These are phyloP conservation scores for Empidonax traillii DNA, from an alignment of 2,113 vertebrate species.

Conservation along the genomic window DNA sequence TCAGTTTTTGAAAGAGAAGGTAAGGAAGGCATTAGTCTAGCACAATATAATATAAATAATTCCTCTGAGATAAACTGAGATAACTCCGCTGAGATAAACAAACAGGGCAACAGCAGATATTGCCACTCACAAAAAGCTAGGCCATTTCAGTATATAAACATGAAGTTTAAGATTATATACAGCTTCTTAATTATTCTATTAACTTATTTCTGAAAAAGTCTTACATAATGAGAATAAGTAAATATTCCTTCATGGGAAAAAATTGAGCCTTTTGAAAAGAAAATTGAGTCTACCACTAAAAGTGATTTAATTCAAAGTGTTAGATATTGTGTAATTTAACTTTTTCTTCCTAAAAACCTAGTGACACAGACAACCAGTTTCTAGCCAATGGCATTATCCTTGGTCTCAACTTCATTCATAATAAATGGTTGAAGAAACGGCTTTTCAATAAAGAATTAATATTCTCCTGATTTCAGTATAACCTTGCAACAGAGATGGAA, in stretches of 20 bases:
- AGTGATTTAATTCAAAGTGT: background rate
- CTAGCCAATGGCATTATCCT: background rate
- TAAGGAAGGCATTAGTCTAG: background rate
- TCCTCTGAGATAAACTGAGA: background rate
- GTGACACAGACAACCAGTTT: background rate
- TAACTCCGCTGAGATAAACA: background rate
- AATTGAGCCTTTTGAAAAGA: background rate
- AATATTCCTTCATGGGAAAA: background rate
- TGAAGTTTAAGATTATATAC: background rate
- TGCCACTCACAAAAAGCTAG: background rate
- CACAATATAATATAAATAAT: background rate
- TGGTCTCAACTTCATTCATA: background rate
- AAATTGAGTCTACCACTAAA: background rate
- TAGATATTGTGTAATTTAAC: background rate
- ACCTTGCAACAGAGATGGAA: background rate
- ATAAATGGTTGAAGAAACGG: background rate
- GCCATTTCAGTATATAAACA: background rate
- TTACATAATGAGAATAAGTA: background rate
- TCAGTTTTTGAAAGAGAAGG: background rate
- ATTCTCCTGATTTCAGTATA: background rate
- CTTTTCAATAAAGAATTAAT: background rate
- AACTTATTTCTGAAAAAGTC: background rate
- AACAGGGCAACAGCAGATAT: background rate
- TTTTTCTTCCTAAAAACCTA: background rate
- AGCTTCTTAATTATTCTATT: slow-evolving; percentile 7